Base-by-base conservation (phyloP, 2,888 invertebrate species). In the Cordilura impudica region DNA sequence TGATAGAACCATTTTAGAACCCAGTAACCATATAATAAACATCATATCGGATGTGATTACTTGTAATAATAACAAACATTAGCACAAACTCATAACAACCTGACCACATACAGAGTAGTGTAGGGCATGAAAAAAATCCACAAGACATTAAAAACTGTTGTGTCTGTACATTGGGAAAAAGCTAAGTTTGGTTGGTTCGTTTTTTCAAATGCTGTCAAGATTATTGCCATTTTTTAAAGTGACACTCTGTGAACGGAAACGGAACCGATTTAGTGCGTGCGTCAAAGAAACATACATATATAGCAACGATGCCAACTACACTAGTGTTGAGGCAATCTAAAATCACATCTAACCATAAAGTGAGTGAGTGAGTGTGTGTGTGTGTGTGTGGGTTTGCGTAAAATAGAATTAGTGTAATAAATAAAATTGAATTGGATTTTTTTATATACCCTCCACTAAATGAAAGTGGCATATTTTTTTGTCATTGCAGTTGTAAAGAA, bases 141-240 rank as follows among this genome's bases (percentile, higher is more conserved):
- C 51, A 61, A 45, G 19, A 49, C 61, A 35, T 49, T 51, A 35
- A n/a, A 39, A 3, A 63, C 19, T 49, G 61, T 31, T 49, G 56
- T 54, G 10, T 56, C 49, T 49, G 53, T 67, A 35, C 12, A 31
- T 70, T 53, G 43, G 66, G n/a, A n/a, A n/a, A n/a, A n/a, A n/a
- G n/a, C n/a, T n/a, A n/a, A 39, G n/a, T 61, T 35, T 65, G 61
- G 73, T 56, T 79, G 77, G 53, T 7, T 14, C 14, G 60, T 58
- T 53, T 65, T 81, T 77, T 82, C 81, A 81, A 82, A 77, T 63
- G 71, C 77, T 69, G 81, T 81, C 81, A 82, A 81, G 82, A 79
- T 81, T 78, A 75, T 81, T 79, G 78, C 47, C 77, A 82, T 82
- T 82, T 81, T 77, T 77, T 73, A 71, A 66, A 66, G 74, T 74